phyloP scores from a whole-genome alignment of 2,113 vertebrate species.

The Noctilio leporinus region DNA sequence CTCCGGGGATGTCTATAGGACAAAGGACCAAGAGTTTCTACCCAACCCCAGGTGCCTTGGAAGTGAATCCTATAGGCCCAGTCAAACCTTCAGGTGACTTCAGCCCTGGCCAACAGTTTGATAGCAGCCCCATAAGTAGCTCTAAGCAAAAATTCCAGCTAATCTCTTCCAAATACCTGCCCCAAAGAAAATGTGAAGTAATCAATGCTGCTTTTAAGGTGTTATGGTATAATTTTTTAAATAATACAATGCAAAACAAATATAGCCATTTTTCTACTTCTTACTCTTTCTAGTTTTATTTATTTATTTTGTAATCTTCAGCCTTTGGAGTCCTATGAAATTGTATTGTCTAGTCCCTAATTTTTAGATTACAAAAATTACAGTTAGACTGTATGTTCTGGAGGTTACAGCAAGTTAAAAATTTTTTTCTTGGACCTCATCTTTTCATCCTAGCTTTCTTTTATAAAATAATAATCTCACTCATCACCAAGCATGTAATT shows the following conservation, averaged over 20 bases:
- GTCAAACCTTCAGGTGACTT: neutral
- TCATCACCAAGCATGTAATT: neutral
- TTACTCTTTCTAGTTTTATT: neutral
- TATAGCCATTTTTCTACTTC: neutral
- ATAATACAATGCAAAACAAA: neutral
- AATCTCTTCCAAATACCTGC: neutral
- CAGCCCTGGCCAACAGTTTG: neutral
- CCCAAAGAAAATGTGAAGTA: neutral
- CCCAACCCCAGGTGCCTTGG: neutral
- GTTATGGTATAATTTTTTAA: neutral
- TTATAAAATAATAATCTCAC: neutral
- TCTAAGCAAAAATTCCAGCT: neutral
- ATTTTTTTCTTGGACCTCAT: neutral
- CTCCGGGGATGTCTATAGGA: neutral
- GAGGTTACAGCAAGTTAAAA: neutral
- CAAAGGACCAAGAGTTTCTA: neutral
- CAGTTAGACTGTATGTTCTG: neutral
- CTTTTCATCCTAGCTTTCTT: neutral
- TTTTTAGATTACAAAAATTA: neutral
- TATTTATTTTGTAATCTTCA: neutral
- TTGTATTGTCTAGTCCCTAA: neutral
- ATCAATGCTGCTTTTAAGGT: neutral
- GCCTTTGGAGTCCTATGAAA: neutral
- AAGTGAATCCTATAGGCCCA: neutral
- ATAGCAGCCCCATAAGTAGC: neutral